These are phyloP conservation scores for Drosophila athabasca DNA, from an alignment of 1,140 invertebrate species.

Conservation along the genomic window DNA sequence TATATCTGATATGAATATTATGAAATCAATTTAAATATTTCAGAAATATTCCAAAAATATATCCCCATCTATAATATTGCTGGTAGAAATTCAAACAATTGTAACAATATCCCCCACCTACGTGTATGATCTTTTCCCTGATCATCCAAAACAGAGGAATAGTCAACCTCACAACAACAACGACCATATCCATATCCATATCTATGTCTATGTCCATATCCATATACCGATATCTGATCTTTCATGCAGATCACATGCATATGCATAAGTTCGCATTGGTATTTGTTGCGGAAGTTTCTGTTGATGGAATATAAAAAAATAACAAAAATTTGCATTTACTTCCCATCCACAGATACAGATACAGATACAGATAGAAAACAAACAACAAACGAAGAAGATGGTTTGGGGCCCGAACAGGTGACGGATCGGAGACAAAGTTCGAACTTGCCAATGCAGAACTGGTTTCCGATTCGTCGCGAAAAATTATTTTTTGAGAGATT, in stretches of 20 bases:
- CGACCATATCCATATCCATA: too few relatives aligned
- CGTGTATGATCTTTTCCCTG: too few relatives aligned
- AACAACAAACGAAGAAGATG: slow-evolving; percentile 11
- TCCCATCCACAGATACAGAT: slow-evolving; percentile 38
- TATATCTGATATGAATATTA: too few relatives aligned
- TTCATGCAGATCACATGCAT: slow-evolving; percentile 2
- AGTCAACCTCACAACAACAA: too few relatives aligned
- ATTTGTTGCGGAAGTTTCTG: slow-evolving; percentile 62
- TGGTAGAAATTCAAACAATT: too few relatives aligned
- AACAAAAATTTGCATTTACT: slow-evolving; percentile 74
- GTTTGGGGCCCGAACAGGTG: slow-evolving; percentile 5
- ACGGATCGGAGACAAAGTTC: neutral
- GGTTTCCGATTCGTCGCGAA: neutral
- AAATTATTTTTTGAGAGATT: neutral
- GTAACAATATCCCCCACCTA: too few relatives aligned
- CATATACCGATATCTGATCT: too few relatives aligned
- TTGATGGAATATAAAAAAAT: slow-evolving; percentile 51
- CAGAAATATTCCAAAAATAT: too few relatives aligned
- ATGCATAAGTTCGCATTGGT: slow-evolving; percentile 27
- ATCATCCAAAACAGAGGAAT: too few relatives aligned
- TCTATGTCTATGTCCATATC: too few relatives aligned
- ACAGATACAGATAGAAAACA: slow-evolving; percentile 16
- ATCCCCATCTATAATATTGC: too few relatives aligned
- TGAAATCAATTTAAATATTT: too few relatives aligned
- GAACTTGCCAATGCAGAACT: neutral